phyloP scores from a whole-genome alignment of 2,797 vertebrate species.

The Rallus crepitans region DNA sequence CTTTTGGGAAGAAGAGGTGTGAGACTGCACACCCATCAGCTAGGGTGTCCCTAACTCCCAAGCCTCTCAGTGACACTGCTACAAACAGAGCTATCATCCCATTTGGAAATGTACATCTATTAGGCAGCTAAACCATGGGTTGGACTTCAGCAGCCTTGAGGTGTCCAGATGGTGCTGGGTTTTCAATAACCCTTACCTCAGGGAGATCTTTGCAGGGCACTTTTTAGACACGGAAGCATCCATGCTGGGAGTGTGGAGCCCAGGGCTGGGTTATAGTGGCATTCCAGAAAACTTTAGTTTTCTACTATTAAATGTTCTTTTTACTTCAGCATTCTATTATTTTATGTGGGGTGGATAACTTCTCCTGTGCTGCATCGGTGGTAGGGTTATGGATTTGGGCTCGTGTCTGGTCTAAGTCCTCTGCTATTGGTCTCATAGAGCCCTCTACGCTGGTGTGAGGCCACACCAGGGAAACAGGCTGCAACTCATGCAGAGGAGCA shows the following conservation, averaged over 20 bases:
- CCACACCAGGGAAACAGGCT: neutral
- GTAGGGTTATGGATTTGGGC: neutral
- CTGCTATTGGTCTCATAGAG: neutral
- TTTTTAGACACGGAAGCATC: neutral
- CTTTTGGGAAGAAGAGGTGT: neutral
- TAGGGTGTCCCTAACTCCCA: neutral
- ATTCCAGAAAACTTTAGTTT: neutral
- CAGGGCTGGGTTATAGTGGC: neutral
- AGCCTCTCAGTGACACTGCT: neutral
- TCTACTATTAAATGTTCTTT: neutral
- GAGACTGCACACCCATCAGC: neutral
- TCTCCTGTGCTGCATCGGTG: rapidly evolving
- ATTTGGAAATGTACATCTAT: neutral
- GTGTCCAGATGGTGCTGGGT: rapidly evolving
- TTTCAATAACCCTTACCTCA: neutral
- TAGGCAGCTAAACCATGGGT: neutral
- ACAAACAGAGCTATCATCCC: neutral
- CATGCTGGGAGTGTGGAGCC: neutral
- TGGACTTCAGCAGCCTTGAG: neutral
- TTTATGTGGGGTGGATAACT: neutral
- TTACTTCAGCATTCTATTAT: neutral
- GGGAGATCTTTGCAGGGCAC: neutral
- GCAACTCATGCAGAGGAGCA: neutral
- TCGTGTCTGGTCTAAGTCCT: rapidly evolving
- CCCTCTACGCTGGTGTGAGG: rapidly evolving